Evolutionary conservation across 2,797 vertebrate species (phyloP).

Genomic region (Nasua narica): DNA sequence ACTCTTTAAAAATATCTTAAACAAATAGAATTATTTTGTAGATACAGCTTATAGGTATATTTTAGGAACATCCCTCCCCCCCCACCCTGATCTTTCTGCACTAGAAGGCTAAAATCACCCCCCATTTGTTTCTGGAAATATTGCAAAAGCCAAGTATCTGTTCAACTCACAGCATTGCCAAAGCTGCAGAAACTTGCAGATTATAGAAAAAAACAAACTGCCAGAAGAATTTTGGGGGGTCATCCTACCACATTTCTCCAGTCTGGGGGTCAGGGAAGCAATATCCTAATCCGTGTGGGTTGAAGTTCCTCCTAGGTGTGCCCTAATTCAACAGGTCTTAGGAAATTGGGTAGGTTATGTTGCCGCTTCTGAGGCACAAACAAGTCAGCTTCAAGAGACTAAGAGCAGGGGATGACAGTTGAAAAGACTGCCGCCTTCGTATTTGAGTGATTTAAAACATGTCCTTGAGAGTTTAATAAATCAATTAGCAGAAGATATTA

Average conservation of each 20-base stretch:
- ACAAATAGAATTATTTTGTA: background rate
- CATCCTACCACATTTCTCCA: background rate
- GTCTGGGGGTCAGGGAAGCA: background rate
- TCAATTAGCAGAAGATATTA: background rate
- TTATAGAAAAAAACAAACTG: background rate
- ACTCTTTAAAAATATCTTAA: background rate
- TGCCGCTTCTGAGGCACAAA: too few relatives aligned
- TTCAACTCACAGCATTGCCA: background rate
- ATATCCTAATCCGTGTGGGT: background rate
- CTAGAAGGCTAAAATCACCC: background rate
- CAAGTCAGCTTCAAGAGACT: too few relatives aligned
- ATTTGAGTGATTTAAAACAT: background rate
- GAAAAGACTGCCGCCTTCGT: too few relatives aligned
- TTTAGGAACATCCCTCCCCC: background rate
- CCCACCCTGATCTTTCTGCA: background rate
- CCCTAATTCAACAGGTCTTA: background rate
- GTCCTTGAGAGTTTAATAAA: background rate
- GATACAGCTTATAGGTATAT: background rate
- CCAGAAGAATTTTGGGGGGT: too few relatives aligned
- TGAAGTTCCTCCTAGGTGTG: background rate
- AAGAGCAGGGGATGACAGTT: too few relatives aligned
- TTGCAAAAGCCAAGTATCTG: background rate
- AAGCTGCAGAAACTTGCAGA: background rate
- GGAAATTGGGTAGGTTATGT: background rate
- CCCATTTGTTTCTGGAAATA: background rate